phyloP scores from a whole-genome alignment of 30 jellyfish, hydroid and myxozoan species.

The Chrysaora quinquecirrha region DNA sequence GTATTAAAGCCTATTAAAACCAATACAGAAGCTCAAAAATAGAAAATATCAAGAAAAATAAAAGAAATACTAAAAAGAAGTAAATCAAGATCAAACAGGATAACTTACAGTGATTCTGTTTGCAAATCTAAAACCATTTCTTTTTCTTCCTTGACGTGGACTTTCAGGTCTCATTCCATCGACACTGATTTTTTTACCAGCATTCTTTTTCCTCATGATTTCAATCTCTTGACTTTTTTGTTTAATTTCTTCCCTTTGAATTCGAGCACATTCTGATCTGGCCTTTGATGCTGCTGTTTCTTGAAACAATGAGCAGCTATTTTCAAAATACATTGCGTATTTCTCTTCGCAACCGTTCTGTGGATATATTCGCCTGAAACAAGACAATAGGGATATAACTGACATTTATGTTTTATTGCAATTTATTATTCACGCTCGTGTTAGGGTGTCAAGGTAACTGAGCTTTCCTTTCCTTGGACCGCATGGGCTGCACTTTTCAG shows the following conservation, averaged over 20 bases:
- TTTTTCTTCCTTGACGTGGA: constrained; percentile 50
- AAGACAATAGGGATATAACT: too few relatives aligned
- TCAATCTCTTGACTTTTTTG: constrained; percentile 72
- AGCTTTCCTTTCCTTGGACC: too few relatives aligned
- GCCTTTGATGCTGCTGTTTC: constrained; percentile 98
- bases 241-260: constrained; percentile 92
- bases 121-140: not conserved
- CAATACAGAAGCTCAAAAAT: too few relatives aligned
- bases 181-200: constrained; percentile 48
- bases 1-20: too few relatives aligned
- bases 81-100: too few relatives aligned
- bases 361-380: constrained; percentile 92
- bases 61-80: too few relatives aligned
- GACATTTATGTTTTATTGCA: too few relatives aligned
- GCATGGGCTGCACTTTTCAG: too few relatives aligned
- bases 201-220: constrained; percentile 69
- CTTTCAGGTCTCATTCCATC: constrained; percentile 92
- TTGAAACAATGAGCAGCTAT: constrained; percentile 93
- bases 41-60: too few relatives aligned
- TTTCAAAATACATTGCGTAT: constrained; percentile 71
- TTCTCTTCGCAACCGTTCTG: constrained; percentile 67
- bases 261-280: constrained; percentile 94
- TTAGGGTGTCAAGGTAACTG: too few relatives aligned
- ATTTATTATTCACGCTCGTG: too few relatives aligned
- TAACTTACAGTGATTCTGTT: not conserved